Conservation (phyloP, 2,113 vertebrate genomes). For the Neolamprologus brichardi region DNA sequence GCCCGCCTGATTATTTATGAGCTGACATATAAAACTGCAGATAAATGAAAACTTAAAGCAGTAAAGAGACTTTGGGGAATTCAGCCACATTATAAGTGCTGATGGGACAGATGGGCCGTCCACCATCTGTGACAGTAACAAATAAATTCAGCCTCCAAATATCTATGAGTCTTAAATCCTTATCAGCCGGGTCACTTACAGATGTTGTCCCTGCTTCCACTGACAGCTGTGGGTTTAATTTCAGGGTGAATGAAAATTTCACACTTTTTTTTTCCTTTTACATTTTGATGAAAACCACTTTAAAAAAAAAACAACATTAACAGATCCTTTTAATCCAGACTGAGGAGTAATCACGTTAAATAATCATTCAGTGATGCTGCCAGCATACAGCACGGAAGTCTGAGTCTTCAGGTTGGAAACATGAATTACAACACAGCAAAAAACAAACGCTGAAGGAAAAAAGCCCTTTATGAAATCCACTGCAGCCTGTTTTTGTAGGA, state of each 20-base stretch:
- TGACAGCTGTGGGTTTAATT: not conserved
- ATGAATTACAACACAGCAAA: accelerated
- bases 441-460: not conserved
- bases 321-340: not conserved
- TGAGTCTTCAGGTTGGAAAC: not conserved
- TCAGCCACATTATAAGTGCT: not conserved
- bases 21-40: not conserved
- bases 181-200: not conserved
- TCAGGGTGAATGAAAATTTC: not conserved
- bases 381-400: accelerated
- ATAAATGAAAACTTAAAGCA: not conserved
- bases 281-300: not conserved
- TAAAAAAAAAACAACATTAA: accelerated
- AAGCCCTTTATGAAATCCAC: not conserved
- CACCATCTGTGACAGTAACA: accelerated
- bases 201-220: not conserved
- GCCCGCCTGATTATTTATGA: not conserved
- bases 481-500: not conserved
- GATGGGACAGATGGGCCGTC: not conserved
- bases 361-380: not conserved
- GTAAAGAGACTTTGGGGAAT: not conserved
- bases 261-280: not conserved
- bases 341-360: not conserved
- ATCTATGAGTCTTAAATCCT: not conserved
- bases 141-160: not conserved